Evolutionary conservation across 2,797 vertebrate species (phyloP).

Genomic region (Picus viridis): DNA sequence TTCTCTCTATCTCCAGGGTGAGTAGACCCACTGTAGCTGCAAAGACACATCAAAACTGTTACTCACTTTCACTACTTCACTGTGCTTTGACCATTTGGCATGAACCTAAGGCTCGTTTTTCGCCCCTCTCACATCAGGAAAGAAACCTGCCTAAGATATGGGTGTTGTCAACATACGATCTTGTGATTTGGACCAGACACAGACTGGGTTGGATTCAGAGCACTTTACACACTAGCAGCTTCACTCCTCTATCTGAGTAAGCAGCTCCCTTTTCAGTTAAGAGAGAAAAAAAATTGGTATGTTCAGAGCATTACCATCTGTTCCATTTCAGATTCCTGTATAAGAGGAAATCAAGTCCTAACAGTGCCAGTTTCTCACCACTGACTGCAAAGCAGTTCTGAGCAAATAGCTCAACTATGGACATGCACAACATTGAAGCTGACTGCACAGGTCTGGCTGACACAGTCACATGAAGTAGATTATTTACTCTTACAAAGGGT

Average conservation of each 20-base stretch:
- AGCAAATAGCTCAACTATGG: background rate
- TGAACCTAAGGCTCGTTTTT: background rate
- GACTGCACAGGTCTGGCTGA: background rate
- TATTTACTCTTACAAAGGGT: background rate
- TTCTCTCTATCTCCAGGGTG: background rate
- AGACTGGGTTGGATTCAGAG: background rate
- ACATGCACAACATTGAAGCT: background rate
- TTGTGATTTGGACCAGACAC: fast-evolving
- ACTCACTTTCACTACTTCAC: background rate
- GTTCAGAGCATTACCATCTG: background rate
- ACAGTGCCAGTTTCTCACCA: background rate
- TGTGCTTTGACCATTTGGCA: background rate
- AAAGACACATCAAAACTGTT: background rate
- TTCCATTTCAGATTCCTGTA: background rate
- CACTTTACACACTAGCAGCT: background rate
- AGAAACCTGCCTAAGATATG: fast-evolving
- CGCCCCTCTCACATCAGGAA: background rate
- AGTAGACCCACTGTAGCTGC: background rate
- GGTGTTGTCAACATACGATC: background rate
- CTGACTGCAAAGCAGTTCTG: background rate
- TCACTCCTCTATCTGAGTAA: background rate
- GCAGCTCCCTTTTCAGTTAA: background rate
- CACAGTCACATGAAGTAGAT: background rate
- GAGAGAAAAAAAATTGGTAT: background rate
- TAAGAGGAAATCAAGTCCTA: background rate